Conservation (phyloP, 2,888 invertebrate species). For the Buathra laborator region DNA sequence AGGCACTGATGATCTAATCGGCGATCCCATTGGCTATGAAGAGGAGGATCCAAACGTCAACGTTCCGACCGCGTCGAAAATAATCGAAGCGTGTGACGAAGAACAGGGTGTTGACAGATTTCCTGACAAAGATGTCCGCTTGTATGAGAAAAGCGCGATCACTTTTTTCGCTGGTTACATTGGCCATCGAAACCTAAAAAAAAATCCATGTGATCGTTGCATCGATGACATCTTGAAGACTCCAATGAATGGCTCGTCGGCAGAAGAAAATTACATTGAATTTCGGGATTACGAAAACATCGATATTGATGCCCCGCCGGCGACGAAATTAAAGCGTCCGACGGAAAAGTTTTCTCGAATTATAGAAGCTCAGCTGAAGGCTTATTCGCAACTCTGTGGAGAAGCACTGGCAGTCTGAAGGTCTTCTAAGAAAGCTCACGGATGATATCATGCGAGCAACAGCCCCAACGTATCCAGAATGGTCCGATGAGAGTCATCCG, state of each 20-base stretch:
- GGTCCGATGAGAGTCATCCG: not conserved
- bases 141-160: slow-evolving; percentile 25
- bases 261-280: slow-evolving; percentile 19
- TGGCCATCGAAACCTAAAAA: not conserved
- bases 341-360: slow-evolving; percentile 23
- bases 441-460: not conserved
- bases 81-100: too few species aligned
- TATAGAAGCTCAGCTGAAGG: slow-evolving; percentile 15
- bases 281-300: slow-evolving; percentile 26
- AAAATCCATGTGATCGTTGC: slow-evolving; percentile 16
- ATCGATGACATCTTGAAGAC: not conserved
- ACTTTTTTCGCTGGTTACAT: slow-evolving; percentile 35
- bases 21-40: too few species aligned
- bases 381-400: not conserved
- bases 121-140: too few species aligned
- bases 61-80: too few species aligned
- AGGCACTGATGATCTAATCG: too few species aligned
- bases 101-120: too few species aligned
- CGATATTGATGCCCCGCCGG: slow-evolving; percentile 19
- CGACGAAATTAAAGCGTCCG: slow-evolving; percentile 31
- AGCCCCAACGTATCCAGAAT: not conserved
- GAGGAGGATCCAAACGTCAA: too few species aligned
- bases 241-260: slow-evolving; percentile 31
- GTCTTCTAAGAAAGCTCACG: not conserved
- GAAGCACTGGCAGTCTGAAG: not conserved